Percentiles rank a stretch among this genome's conserved stretches.
Evolutionary conservation across 2,888 invertebrate genomes (phyloP).

Genomic region (Drosophila kambysellisi): DNA sequence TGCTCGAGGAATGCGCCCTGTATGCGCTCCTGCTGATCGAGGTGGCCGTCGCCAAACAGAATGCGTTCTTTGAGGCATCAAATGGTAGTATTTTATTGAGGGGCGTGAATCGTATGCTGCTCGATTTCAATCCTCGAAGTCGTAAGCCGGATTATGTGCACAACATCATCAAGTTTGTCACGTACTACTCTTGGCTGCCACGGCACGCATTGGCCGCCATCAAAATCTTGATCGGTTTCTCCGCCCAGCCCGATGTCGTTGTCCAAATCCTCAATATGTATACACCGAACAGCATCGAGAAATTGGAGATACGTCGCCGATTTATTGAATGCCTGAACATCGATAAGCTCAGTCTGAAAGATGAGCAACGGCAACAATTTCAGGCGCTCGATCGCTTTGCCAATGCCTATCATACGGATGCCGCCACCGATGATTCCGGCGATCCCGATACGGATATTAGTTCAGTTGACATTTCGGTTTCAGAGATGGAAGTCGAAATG

Average conservation of each 20-base stretch:
- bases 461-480: not conserved
- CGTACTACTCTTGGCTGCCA: conserved; percentile 88
- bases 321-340: conserved; percentile 96
- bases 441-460: not conserved
- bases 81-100: conserved; percentile 89
- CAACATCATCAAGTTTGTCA: conserved; percentile 91
- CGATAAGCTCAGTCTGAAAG: conserved; percentile 43
- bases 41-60: conserved; percentile 90
- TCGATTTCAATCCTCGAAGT: conserved; percentile 91
- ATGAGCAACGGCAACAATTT: conserved; percentile 17
- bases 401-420: not conserved
- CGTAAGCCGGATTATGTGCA: conserved; percentile 92
- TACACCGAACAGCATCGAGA: conserved; percentile 87
- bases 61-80: conserved; percentile 89
- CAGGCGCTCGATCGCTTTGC: conserved; percentile 16
- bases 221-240: conserved; percentile 89
- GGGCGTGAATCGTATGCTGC: conserved; percentile 92
- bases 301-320: conserved; percentile 89
- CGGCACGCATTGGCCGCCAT: conserved; percentile 89
- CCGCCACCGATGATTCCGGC: not conserved
- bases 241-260: conserved; percentile 88
- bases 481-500: not conserved
- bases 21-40: conserved; percentile 91
- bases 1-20: conserved; percentile 90
- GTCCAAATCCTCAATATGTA: conserved; percentile 91